phyloP scores from a whole-genome alignment of 1,140 invertebrate species.

The Hyphantria cunea region DNA sequence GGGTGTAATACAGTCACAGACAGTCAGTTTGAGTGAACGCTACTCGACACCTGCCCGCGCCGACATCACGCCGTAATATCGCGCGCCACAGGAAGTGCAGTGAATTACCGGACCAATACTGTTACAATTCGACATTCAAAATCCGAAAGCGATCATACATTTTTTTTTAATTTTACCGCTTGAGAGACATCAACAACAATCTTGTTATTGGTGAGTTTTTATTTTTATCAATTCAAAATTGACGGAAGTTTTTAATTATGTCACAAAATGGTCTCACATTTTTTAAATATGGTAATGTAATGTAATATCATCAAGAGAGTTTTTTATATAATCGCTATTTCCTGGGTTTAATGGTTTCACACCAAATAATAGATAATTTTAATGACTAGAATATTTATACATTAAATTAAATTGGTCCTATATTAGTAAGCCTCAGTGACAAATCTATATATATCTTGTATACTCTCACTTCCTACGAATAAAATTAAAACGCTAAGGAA shows the following conservation, averaged over 20 bases:
- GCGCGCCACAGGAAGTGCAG: slow-evolving; percentile 65
- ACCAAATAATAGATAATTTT: no score
- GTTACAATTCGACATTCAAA: slow-evolving; percentile 34
- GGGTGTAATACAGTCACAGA: slow-evolving; percentile 18
- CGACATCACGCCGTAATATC: slow-evolving; percentile 26
- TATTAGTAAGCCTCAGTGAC: no score
- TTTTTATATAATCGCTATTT: no score
- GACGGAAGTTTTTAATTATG: not conserved
- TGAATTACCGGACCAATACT: slow-evolving; percentile 41
- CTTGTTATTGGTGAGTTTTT: slow-evolving; percentile 16
- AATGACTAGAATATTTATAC: no score
- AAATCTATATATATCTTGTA: no score
- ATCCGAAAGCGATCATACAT: slow-evolving; percentile 36
- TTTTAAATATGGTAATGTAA: no score
- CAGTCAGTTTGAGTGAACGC: slow-evolving; percentile 46
- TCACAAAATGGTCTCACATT: no score
- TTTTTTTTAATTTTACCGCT: slow-evolving; percentile 28
- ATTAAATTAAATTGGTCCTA: no score
- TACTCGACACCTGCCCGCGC: slow-evolving; percentile 38
- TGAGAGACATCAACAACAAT: slow-evolving; percentile 11
- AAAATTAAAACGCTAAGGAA: no score
- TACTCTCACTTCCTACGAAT: no score
- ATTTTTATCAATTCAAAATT: not conserved
- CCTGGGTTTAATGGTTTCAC: no score
- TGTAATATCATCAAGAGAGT: no score